These are phyloP conservation scores for Sebastolobus alascanus DNA, from an alignment of 2,797 vertebrate genomes.

Conservation along the genomic window DNA sequence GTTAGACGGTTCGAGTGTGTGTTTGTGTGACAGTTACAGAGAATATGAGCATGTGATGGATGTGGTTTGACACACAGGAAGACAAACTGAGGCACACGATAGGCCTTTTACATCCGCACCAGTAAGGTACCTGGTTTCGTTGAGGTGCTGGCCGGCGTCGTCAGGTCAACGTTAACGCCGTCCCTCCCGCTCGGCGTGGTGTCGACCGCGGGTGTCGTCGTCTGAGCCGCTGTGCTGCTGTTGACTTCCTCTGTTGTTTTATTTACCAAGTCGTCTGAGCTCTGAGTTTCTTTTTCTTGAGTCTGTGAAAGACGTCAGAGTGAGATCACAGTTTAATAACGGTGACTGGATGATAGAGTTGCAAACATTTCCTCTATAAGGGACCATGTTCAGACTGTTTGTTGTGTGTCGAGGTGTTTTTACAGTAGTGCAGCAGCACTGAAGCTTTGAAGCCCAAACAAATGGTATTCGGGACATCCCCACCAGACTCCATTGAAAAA, in stretches of 20 bases:
- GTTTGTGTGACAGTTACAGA: background rate
- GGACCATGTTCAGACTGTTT: too few species aligned
- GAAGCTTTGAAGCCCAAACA: too few species aligned
- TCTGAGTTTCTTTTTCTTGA: accelerated
- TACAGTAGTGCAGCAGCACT: too few species aligned
- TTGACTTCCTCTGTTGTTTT: accelerated
- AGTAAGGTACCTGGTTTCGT: accelerated
- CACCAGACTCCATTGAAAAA: too few species aligned
- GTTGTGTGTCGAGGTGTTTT: too few species aligned
- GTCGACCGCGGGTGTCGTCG: background rate
- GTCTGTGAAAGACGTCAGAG: background rate
- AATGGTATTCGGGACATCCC: too few species aligned
- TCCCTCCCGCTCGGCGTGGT: too few species aligned
- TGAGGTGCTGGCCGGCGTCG: accelerated
- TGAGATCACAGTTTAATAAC: too few species aligned
- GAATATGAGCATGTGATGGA: background rate
- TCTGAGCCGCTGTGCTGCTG: accelerated
- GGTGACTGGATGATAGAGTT: too few species aligned
- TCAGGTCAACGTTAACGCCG: accelerated
- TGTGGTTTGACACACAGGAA: slow-evolving; percentile 69
- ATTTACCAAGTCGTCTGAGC: accelerated
- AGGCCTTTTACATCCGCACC: background rate
- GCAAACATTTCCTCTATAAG: too few species aligned
- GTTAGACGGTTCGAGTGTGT: background rate
- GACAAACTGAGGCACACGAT: slow-evolving; percentile 4